Conservation (phyloP, 2,113 vertebrate genomes). For the Odocoileus virginianus region DNA sequence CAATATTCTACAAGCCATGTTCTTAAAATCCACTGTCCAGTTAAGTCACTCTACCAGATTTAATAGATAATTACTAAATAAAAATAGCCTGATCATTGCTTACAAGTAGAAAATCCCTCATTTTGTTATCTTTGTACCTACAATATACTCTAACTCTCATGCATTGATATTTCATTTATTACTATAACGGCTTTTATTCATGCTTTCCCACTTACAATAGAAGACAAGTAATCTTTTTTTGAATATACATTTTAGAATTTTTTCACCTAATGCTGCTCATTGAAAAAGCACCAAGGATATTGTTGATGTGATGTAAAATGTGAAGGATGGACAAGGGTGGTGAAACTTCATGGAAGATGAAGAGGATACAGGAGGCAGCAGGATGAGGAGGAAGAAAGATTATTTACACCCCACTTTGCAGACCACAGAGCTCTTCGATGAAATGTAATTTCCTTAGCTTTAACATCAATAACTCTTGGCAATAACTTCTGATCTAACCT, state of each 20-base stretch:
- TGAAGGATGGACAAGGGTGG: accelerated
- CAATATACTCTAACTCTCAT: not conserved
- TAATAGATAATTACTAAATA: not conserved
- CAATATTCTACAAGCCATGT: not conserved
- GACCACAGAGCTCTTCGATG: not conserved
- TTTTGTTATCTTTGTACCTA: not conserved
- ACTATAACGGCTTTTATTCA: not conserved
- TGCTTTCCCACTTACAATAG: not conserved
- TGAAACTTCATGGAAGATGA: not conserved
- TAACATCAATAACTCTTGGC: not conserved
- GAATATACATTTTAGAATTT: not conserved
- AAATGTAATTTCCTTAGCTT: not conserved
- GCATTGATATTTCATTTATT: not conserved
- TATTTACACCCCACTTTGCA: not conserved
- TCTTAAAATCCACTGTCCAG: not conserved
- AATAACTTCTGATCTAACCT: not conserved
- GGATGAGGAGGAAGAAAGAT: not conserved
- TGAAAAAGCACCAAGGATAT: not conserved
- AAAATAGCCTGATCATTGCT: not conserved
- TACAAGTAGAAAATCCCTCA: not conserved
- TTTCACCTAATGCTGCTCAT: not conserved
- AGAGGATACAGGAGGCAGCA: not conserved
- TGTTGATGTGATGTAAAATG: not conserved
- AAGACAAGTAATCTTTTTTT: not conserved
- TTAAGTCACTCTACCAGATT: not conserved